Base-by-base conservation (phyloP, 2,888 invertebrate genomes). In the Hetaerina titia region DNA sequence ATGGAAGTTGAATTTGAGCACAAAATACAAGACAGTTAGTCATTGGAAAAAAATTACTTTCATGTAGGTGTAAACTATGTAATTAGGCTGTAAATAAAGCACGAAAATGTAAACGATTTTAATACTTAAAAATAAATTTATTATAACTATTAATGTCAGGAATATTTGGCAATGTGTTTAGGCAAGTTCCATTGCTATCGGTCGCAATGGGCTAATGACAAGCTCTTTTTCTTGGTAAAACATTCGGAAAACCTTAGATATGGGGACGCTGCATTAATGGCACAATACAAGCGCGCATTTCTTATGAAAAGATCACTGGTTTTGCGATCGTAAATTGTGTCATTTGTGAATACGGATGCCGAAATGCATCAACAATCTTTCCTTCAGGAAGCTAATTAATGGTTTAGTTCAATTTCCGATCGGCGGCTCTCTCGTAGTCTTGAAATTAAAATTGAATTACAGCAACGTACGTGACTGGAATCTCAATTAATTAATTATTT, bases 371-470 rank as follows among this genome's bases (percentile, higher is more conserved):
- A 81, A 31, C 31, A 81, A 81, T 2, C 31, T 25, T 31, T 13
- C 81, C 81, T 5, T 6, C 81, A 81, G 6, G 11, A 13, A n/a
- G 81, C 81, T 81, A 31, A 81, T 81, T 31, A 13, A 31, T 81
- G 31, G 81, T 81, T 81, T 13, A 81, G 31, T 31, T 81, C 81
- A 81, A 81, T 81, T 69, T 81, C 81, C 81, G 81, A 81, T 81
- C 81, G 31, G 13, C 81, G 81, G 81, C 81, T 81, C 31, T 5
- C 13, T 81, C 81, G 25, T 11, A 13, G 25, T 5, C 69, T n/a
- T 22, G 25, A 0, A 81, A 25, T 11, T 81, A 11, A 81, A 81
- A 81, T 31, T 81, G 81, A 81, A 81, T 81, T 31, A 81, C 81
- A 6, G 9, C 81, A 7, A 13, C 31, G 25, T 31, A 81, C 81